These are phyloP conservation scores for Sipha maydis DNA, from an alignment of 2,888 invertebrate genomes.

Conservation along the genomic window DNA sequence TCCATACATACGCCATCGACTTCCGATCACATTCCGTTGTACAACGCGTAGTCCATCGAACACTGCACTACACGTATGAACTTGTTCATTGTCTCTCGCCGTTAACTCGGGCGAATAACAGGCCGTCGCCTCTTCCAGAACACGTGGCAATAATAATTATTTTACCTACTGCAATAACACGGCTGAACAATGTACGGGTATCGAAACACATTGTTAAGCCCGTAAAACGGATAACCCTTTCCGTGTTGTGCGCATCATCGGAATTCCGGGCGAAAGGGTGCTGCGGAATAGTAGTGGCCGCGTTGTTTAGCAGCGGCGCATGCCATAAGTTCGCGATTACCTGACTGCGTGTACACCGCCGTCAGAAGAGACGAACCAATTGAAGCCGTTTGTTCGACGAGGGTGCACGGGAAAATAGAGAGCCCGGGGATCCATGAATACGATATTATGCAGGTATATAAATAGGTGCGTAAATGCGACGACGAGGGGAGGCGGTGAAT, in stretches of 20 bases:
- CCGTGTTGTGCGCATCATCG: neutral
- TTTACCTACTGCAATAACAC: too few species aligned
- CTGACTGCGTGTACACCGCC: neutral
- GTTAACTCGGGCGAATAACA: too few species aligned
- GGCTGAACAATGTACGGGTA: too few species aligned
- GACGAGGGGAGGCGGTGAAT: neutral
- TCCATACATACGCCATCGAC: too few species aligned
- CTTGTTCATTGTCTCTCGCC: too few species aligned
- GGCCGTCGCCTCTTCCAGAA: too few species aligned
- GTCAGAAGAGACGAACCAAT: neutral
- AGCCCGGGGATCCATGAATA: neutral
- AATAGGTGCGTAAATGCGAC: neutral
- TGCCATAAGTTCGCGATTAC: neutral
- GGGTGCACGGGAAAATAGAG: neutral
- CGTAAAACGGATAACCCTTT: neutral
- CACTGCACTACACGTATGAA: too few species aligned
- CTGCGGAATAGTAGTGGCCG: neutral
- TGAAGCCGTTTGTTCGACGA: neutral
- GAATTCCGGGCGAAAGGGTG: neutral
- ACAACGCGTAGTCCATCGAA: too few species aligned
- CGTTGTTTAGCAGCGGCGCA: neutral
- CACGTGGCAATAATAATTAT: too few species aligned
- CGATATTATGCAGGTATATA: neutral
- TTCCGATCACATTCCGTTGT: too few species aligned
- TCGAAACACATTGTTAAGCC: neutral